These are phyloP conservation scores for Anoplolepis gracilipes DNA, from an alignment of 1,140 invertebrate species.

Conservation along the genomic window DNA sequence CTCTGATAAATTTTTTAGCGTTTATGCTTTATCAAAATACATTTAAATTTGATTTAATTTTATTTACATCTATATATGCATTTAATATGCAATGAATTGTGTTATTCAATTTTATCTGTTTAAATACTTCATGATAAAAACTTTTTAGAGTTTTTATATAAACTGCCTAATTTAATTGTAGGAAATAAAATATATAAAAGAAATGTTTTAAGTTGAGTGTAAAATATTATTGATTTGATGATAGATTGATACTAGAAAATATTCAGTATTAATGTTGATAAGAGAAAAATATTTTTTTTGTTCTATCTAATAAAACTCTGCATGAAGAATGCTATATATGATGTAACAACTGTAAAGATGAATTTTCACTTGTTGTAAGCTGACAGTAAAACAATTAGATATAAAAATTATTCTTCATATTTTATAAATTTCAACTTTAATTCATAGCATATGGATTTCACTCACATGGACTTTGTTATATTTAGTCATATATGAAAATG, in stretches of 20 bases:
- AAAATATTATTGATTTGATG: slow-evolving; percentile 31
- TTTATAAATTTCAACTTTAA: slow-evolving; percentile 27
- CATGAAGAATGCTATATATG: slow-evolving; percentile 14
- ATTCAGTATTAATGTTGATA: not conserved
- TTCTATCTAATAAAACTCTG: not conserved
- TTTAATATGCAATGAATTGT: slow-evolving; percentile 22
- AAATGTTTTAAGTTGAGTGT: slow-evolving; percentile 28
- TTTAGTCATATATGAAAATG: slow-evolving; percentile 56
- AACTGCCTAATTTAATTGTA: slow-evolving; percentile 29
- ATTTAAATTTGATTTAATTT: slow-evolving; percentile 42
- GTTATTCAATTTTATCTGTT: slow-evolving; percentile 6
- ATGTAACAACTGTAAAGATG: not conserved
- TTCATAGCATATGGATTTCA: slow-evolving; percentile 49
- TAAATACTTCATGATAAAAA: slow-evolving; percentile 29
- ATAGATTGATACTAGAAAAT: slow-evolving; percentile 43
- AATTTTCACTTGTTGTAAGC: slow-evolving; percentile 24
- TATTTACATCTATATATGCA: slow-evolving; percentile 6
- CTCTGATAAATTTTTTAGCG: slow-evolving; percentile 41
- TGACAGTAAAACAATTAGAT: slow-evolving; percentile 7
- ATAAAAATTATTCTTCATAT: slow-evolving; percentile 29
- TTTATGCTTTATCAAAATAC: slow-evolving; percentile 6
- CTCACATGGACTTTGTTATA: slow-evolving; percentile 42
- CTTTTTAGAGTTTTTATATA: slow-evolving; percentile 51
- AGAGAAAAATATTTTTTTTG: slow-evolving; percentile 3
- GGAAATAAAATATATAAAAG: not conserved